Base-by-base conservation (phyloP, 2,113 vertebrate species). In the Onychostruthus taczanowskii region DNA sequence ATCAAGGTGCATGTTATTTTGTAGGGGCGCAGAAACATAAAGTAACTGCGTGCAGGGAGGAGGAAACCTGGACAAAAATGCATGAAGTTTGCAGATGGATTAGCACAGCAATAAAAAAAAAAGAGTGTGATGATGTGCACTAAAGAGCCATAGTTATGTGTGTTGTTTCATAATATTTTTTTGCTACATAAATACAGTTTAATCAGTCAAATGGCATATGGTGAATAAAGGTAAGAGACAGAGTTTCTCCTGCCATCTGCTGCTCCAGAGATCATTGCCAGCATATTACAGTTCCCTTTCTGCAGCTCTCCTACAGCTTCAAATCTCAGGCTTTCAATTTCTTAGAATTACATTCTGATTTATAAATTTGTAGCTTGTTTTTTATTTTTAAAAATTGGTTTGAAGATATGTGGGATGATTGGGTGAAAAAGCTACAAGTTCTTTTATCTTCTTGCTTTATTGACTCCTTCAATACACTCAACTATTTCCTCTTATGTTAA, bases 151-250 rank as follows among this genome's bases (percentile, higher is more conserved):
- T 44, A 72, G n/a, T 82, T 84, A 37, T 21, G 33, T 79, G 50
- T 83, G 33, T 61, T 95, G 69, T 16, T 93, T 79, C 79, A 4
- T 78, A 49, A 79, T 87, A 49, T 46, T 77, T 53, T 95, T 92
- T 89, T 72, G 20, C 46, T 79, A 47, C 52, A 80, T 87, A 90
- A 90, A 91, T 87, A 90, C 78, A 70, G 28, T 91, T 84, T 94
- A 89, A 93, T 91, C 84, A 73, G 52, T 95, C 63, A 87, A 95
- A 89, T 94, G 82, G 30, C 94, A 91, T 94, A 94, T 94, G 82
- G 85, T 77, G 72, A 97, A 55, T 83, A 95, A 95, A 95, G 90
- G 94, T 97, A 96, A 95, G 67, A 96, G 87, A 94, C 61, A 78
- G 76, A 94, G 81, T 87, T 97, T 79, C 55, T 94, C 75, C 53